These are phyloP conservation scores for Threskiornis aethiopicus DNA, from an alignment of 2,797 vertebrate species.

Conservation along the genomic window DNA sequence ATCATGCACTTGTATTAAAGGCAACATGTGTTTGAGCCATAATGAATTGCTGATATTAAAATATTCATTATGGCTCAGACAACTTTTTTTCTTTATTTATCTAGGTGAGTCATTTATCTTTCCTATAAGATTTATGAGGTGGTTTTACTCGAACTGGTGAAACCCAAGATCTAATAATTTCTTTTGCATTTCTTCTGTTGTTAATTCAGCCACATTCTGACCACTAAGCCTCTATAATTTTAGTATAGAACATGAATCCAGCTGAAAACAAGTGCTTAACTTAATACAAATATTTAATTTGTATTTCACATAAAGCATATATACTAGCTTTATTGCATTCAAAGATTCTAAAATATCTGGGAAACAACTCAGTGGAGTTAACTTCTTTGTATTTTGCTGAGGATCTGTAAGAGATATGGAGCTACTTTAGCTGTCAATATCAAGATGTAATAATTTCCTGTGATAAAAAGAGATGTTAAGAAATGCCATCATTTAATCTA, in stretches of 20 bases:
- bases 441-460: not conserved
- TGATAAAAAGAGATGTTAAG: not conserved
- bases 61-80: constrained; percentile 60
- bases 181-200: not conserved
- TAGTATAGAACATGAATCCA: not conserved
- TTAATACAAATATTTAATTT: constrained; percentile 11
- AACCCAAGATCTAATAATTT: constrained; percentile 19
- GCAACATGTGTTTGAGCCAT: constrained; percentile 59
- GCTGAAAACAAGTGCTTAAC: not conserved
- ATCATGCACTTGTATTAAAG: constrained; percentile 69
- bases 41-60: constrained; percentile 69
- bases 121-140: constrained; percentile 45
- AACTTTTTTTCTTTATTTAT: constrained; percentile 52
- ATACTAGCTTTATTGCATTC: not conserved
- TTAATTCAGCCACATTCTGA: constrained; percentile 1
- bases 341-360: not conserved
- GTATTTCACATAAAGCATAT: not conserved
- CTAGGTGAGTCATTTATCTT: constrained; percentile 59
- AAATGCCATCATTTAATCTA: not conserved
- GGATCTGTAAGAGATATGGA: not conserved
- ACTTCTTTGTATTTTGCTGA: not conserved
- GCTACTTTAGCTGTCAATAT: not conserved
- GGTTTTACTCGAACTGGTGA: constrained; percentile 9
- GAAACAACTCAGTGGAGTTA: not conserved
- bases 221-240: not conserved